Base-by-base conservation (phyloP, 2,797 vertebrate genomes). In the Sebastes diploproa region DNA sequence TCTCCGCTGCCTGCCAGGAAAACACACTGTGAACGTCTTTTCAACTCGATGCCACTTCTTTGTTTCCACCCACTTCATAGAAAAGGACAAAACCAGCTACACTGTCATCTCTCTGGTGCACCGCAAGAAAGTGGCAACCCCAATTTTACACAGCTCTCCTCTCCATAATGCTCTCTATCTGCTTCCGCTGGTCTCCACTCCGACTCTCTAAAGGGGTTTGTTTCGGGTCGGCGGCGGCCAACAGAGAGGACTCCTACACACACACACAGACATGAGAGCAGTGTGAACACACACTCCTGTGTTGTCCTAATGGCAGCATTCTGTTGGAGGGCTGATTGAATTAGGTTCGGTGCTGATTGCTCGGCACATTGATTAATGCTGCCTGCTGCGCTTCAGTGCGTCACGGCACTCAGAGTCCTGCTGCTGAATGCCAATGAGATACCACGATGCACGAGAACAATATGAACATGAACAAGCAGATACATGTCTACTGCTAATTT, bases 341-440 rank as follows among this genome's bases (percentile, higher is more conserved):
- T 92, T 88, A 88, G 85, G 65, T 67, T 11, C 34, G 85, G 46
- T 77, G 89, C 86, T 91, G 90, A 92, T 91, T 85, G 88, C 83
- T 88, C 75, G 14, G 74, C 77, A 46, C 73, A 84, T 89, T 92
- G 92, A 92, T 92, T 92, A 91, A 89, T 78, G 86, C 84, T 64
- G 83, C 85, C 82, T 84, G 82, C 87, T 56, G 87, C 10, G 72
- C 78, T 73, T 56, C 66, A 22, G 71, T 72, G 81, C 74, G 27
- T 74, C 76, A 29, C 5, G 65, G 65, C 34, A 4, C 64, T 74
- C 56, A 7, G 68, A 46, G 79, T 59, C 76, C 73, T 27, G 72
- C 84, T 36, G 77, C 78, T 81, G 88, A 91, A 91, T 88, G 78
- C 61, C 82, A 80, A 90, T 86, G 80, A 91, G 85, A 81, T 14